phyloP scores from a whole-genome alignment of 2,888 invertebrate species.

The Eulithis prunata region DNA sequence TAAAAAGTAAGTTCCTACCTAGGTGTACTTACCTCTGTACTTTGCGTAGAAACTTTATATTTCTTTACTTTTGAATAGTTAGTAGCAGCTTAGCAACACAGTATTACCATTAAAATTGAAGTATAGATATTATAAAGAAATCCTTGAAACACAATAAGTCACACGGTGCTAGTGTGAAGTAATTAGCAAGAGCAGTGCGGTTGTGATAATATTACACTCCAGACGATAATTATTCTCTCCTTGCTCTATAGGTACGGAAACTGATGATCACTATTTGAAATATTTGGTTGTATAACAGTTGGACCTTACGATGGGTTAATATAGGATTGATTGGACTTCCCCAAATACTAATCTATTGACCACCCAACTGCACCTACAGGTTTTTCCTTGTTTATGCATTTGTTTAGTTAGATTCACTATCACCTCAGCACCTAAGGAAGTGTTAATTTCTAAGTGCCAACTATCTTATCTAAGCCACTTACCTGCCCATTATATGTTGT shows the following conservation, averaged over 20 bases:
- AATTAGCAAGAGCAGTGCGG: conserved; percentile 15
- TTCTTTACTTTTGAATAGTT: neutral
- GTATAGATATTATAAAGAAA: conserved; percentile 10
- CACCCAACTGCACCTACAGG: no score
- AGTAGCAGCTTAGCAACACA: neutral
- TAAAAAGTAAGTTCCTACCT: neutral
- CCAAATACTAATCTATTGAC: no score
- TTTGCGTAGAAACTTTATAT: no score
- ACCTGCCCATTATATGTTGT: no score
- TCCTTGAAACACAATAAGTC: conserved; percentile 14
- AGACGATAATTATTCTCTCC: conserved; percentile 20
- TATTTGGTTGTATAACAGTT: neutral
- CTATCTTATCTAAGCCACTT: conserved; percentile 5
- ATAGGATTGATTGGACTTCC: neutral
- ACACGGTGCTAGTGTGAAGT: conserved; percentile 9
- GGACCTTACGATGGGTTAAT: no score
- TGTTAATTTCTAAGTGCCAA: neutral
- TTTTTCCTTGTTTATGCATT: neutral
- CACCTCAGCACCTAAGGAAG: neutral
- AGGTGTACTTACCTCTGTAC: no score
- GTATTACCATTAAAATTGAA: conserved; percentile 1
- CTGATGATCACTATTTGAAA: neutral
- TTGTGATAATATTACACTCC: conserved; percentile 17
- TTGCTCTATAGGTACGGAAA: conserved; percentile 9
- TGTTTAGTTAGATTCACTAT: neutral